phyloP scores from a whole-genome alignment of 92 coral and sea anemone genomes.

The Scolanthus callimorphus region DNA sequence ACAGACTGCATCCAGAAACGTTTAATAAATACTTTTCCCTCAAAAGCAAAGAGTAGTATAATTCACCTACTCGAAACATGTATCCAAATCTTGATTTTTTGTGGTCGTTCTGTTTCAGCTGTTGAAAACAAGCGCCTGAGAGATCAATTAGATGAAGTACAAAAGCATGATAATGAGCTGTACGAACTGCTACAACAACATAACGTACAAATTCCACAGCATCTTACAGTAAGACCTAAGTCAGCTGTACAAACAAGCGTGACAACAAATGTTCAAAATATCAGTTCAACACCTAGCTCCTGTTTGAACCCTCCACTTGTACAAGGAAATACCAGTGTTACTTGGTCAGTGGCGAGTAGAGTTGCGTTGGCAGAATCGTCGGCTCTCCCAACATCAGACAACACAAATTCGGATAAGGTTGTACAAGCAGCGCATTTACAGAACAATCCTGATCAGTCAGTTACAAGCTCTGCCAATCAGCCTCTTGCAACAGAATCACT shows the following conservation, averaged over 20 bases:
- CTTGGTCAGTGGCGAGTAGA: conserved; percentile 27
- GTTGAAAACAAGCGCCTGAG: conserved; percentile 53
- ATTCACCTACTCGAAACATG: too few relatives aligned
- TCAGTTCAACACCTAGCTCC: neutral
- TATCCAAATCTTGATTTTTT: too few relatives aligned
- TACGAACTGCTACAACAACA: conserved; percentile 43
- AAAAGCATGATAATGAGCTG: conserved; percentile 43
- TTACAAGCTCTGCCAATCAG: neutral
- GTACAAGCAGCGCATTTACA: neutral
- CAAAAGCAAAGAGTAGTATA: too few relatives aligned
- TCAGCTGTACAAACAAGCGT: neutral
- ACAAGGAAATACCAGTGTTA: conserved; percentile 21
- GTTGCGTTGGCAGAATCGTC: conserved; percentile 3
- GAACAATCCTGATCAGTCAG: neutral
- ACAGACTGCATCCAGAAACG: too few relatives aligned
- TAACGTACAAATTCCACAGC: conserved; percentile 44
- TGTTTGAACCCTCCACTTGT: too few relatives aligned
- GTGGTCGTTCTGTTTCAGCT: conserved; percentile 29
- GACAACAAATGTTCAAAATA: neutral
- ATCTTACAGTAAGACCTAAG: neutral
- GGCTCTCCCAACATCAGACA: neutral
- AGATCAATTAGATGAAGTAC: conserved; percentile 38
- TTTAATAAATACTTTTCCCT: too few relatives aligned
- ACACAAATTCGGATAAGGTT: neutral
- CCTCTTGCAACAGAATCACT: neutral